Base-by-base conservation (phyloP, 2,113 vertebrate species). In the Crypturellus undulatus region DNA sequence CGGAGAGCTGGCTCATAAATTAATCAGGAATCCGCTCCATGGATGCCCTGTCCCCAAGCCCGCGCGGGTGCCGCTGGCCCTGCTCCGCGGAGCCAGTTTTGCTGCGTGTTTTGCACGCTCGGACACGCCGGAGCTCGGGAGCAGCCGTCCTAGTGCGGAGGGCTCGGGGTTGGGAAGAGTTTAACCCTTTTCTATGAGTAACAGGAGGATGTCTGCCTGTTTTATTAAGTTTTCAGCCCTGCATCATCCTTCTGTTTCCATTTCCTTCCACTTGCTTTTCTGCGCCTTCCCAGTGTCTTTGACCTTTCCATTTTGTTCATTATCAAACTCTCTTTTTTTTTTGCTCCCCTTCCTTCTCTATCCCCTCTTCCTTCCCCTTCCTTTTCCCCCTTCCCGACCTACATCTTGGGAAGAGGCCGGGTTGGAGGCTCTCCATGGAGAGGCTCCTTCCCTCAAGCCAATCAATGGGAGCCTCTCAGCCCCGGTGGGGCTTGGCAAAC, bases 401-500 rank as follows among this genome's bases (percentile, higher is more conserved):
- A 78, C 75, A 64, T 84, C 94, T 93, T 2, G 76, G 95, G 97
- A 96, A 96, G 96, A 80, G 97, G 96, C 95, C 96, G 95, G 94
- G 97, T 97, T 92, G 95, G 94, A 95, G 95, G 86, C 95, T 97
- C 97, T 97, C 95, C 88, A 34, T 17, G 68, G 91, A 96, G 93
- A 90, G 93, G 87, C 94, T 96, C 96, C 92, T 89, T 97, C 96
- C 94, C 90, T 76, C 96, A 96, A 98, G 98, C 98, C 98, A 99
- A 99, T 99, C 99, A 98, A 98, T 98, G 98, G 96, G 95, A 96
- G 98, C 98, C 98, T 98, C 98, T 98, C 98, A 98, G 98, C 98
- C 98, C 98, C 98, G 92, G 98, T 96, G 98, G 98, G 98, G 98
- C 98, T 97, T 97, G 96, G 98, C 98, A 98, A 98, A 98, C 98